Evolutionary conservation across 2,888 invertebrate genomes (phyloP).

Genomic region (Spilarctia lutea): DNA sequence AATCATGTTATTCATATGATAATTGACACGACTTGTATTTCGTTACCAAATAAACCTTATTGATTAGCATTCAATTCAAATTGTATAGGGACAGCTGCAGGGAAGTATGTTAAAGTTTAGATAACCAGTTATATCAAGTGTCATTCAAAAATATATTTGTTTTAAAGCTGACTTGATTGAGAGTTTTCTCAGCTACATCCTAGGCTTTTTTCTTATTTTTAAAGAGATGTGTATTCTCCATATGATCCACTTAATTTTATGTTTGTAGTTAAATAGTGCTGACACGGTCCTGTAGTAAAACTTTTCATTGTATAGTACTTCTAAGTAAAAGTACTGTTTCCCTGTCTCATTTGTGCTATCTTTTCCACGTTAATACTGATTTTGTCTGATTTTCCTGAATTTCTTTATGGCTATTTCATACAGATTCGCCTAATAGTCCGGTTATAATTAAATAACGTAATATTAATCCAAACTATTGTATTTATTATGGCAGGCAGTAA

Average conservation of each 20-base stretch:
- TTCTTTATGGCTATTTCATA: too few relatives aligned
- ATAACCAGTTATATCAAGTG: not conserved
- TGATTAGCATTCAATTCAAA: conserved; percentile 4
- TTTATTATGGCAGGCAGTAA: not conserved
- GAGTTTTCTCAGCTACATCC: not conserved
- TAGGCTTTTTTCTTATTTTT: not conserved
- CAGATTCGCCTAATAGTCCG: not conserved
- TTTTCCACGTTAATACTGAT: too few relatives aligned
- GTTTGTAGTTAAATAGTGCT: too few relatives aligned
- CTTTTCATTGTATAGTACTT: too few relatives aligned
- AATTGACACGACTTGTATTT: conserved; percentile 4
- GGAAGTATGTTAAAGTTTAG: not conserved
- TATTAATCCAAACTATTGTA: not conserved
- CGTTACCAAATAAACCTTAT: not conserved
- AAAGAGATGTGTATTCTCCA: not conserved
- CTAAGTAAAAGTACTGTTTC: too few relatives aligned
- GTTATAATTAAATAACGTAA: not conserved
- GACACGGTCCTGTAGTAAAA: not conserved
- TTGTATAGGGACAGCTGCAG: not conserved
- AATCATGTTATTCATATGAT: conserved; percentile 12
- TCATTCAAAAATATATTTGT: not conserved
- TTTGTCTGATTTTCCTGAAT: too few relatives aligned
- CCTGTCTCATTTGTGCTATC: too few relatives aligned
- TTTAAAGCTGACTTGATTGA: not conserved
- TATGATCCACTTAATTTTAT: not conserved